phyloP scores from a whole-genome alignment of 2,113 vertebrate species.

The Pelvicachromis taeniatus region DNA sequence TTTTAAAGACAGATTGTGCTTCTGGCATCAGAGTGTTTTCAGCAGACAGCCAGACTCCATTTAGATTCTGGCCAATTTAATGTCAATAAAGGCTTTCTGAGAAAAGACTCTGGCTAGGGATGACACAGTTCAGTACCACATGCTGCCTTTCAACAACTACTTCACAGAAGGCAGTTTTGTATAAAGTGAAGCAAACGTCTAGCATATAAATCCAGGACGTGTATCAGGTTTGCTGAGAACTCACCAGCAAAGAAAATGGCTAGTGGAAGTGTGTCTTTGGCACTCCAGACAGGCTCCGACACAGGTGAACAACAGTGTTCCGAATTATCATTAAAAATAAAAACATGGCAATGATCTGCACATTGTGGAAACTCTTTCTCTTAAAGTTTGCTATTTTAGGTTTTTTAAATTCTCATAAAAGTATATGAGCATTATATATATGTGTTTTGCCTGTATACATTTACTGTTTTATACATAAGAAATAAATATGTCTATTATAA shows the following conservation, averaged over 20 bases:
- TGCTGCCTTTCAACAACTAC: neutral
- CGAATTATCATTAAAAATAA: neutral
- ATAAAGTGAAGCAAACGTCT: neutral
- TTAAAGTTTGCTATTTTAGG: constrained; percentile 18
- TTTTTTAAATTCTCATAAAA: constrained; percentile 38
- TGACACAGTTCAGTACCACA: neutral
- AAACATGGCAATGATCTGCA: constrained; percentile 42
- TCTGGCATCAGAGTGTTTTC: constrained; percentile 11
- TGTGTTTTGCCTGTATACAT: constrained; percentile 41
- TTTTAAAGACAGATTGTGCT: constrained; percentile 35
- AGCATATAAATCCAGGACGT: neutral
- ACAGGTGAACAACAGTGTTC: constrained; percentile 25
- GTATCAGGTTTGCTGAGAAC: constrained; percentile 12
- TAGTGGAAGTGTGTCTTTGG: constrained; percentile 40
- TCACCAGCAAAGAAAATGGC: neutral
- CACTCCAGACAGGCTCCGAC: constrained; percentile 36
- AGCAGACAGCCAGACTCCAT: constrained; percentile 3
- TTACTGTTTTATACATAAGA: constrained; percentile 45
- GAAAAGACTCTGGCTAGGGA: neutral
- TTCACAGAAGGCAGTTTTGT: constrained; percentile 15
- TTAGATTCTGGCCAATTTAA: constrained; percentile 7
- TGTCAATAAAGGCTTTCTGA: neutral
- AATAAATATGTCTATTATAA: constrained; percentile 51
- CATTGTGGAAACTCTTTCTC: constrained; percentile 39
- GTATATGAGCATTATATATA: constrained; percentile 30